These are phyloP conservation scores for Noturus placidus DNA, from an alignment of 2,113 vertebrate species.

Conservation along the genomic window DNA sequence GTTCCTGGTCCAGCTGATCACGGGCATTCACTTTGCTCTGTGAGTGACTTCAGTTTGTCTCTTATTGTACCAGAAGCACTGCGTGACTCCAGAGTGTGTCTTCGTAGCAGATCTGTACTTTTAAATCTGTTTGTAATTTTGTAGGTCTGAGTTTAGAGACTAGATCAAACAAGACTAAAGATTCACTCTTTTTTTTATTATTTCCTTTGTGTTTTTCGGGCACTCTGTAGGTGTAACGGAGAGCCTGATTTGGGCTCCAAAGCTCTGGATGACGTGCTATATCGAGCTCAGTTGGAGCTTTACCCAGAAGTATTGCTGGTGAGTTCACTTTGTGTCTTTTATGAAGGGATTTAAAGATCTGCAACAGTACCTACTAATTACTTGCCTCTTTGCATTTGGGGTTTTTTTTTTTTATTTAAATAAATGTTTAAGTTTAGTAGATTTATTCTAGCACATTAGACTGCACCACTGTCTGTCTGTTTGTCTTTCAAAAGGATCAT, in stretches of 20 bases:
- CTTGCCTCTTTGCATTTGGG: not conserved
- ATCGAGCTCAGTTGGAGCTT: constrained; percentile 92
- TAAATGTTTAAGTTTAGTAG: not conserved
- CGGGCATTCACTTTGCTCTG: constrained; percentile 95
- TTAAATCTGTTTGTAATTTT: not conserved
- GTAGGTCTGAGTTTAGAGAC: no score
- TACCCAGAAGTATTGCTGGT: constrained; percentile 96
- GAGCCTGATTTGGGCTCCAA: constrained; percentile 91
- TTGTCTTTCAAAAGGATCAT: not conserved
- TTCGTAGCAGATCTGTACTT: not conserved
- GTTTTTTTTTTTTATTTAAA: not conserved
- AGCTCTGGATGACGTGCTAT: constrained; percentile 93
- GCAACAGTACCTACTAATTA: constrained; percentile 68
- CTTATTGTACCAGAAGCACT: not conserved
- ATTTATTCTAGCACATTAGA: constrained; percentile 3
- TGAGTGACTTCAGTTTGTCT: constrained; percentile 70
- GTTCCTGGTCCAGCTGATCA: constrained; percentile 96
- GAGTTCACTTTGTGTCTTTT: constrained; percentile 62
- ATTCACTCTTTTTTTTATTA: not conserved
- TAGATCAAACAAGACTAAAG: no score
- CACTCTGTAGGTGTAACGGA: constrained; percentile 86
- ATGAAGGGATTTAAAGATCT: constrained; percentile 11
- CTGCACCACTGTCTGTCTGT: not conserved
- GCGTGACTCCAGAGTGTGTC: not conserved
- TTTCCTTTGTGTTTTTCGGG: not conserved